Conservation (phyloP, 2,797 vertebrate genomes). For the Falco concolor region DNA sequence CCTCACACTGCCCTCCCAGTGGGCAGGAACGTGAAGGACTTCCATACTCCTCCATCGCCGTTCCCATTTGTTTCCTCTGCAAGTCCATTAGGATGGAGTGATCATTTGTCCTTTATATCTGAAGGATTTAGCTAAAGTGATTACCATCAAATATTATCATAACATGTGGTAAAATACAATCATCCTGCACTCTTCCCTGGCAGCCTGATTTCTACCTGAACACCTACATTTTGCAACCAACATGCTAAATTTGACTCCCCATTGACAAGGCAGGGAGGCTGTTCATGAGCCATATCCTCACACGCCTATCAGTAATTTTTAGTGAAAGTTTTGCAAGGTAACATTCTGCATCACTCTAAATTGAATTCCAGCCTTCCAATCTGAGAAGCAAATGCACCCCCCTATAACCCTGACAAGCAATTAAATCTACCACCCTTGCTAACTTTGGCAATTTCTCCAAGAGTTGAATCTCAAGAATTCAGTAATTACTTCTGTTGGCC, state of each 20-base stretch:
- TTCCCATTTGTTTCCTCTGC: background rate
- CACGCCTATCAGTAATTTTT: background rate
- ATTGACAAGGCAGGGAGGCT: background rate
- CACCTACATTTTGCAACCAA: background rate
- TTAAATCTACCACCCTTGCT: constrained; percentile 3
- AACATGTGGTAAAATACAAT: background rate
- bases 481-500: constrained; percentile 41
- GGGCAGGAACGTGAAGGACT: background rate
- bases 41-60: background rate
- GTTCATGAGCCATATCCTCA: background rate
- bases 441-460: background rate
- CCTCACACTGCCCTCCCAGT: background rate
- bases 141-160: background rate
- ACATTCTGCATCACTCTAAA: background rate
- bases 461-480: background rate
- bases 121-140: background rate
- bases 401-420: constrained; percentile 14
- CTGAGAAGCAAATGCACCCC: background rate
- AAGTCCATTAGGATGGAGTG: background rate
- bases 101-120: background rate
- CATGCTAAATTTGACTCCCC: background rate
- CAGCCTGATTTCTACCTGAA: background rate
- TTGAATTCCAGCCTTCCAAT: background rate
- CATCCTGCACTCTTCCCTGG: background rate
- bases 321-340: background rate